Conservation (phyloP, 2,113 vertebrate genomes). For the Rhabdornis inornatus region DNA sequence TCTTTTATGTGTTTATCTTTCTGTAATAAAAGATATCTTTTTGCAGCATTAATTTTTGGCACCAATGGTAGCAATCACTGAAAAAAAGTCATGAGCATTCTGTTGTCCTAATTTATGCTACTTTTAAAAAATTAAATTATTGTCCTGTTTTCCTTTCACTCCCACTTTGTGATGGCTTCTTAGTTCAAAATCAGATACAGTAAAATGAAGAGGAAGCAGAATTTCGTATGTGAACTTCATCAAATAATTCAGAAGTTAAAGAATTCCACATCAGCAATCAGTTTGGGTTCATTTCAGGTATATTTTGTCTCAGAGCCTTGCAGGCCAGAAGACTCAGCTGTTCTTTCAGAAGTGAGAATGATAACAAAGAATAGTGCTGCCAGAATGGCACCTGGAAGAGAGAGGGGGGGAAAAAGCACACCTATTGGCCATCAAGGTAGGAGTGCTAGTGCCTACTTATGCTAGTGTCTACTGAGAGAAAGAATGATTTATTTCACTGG, state of each 20-base stretch:
- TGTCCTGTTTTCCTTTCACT: background rate
- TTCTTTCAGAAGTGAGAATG: background rate
- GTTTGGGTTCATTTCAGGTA: background rate
- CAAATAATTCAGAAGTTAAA: background rate
- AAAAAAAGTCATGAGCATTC: background rate
- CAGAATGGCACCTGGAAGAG: background rate
- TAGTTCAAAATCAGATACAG: background rate
- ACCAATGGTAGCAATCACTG: background rate
- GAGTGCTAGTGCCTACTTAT: background rate
- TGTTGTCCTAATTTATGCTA: background rate
- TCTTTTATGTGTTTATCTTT: background rate
- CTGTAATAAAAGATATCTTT: background rate
- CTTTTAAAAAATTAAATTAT: background rate
- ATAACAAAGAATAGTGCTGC: background rate
- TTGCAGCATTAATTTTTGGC: background rate
- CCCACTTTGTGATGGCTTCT: background rate
- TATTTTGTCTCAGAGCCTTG: background rate
- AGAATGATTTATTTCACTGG: background rate
- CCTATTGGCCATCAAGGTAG: background rate
- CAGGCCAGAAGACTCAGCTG: background rate
- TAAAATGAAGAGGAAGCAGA: background rate
- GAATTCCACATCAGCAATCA: background rate
- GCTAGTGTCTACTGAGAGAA: background rate
- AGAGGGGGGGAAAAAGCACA: accelerated
- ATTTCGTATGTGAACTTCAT: background rate